phyloP scores from a whole-genome alignment of 1,140 invertebrate genomes.

The Metopolophium dirhodum region DNA sequence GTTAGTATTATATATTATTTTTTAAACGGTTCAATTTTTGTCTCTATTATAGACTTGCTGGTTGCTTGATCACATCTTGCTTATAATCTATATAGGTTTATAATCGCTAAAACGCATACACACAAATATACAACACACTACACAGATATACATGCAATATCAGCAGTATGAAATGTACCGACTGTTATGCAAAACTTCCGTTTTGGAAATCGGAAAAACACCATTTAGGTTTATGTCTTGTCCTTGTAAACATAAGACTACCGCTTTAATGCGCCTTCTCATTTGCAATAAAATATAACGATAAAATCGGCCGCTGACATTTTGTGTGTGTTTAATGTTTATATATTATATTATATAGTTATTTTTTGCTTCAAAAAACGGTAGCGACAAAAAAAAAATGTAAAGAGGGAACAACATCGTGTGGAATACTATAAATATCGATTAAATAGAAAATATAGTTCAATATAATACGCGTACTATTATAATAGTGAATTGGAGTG shows the following conservation, averaged over 20 bases:
- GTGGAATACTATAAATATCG: background rate
- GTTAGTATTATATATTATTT: too few relatives aligned
- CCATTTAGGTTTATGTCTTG: constrained; percentile 36
- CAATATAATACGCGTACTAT: background rate
- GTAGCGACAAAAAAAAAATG: background rate
- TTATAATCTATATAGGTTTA: background rate
- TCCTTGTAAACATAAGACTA: constrained; percentile 2
- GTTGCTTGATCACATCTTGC: background rate
- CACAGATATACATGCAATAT: background rate
- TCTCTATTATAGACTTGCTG: background rate
- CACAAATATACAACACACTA: background rate
- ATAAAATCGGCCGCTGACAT: constrained; percentile 50
- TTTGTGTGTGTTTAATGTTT: background rate
- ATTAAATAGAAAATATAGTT: constrained; percentile 22
- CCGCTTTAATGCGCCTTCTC: constrained; percentile 48
- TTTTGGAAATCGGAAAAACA: constrained; percentile 25
- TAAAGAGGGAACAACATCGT: background rate
- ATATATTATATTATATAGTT: background rate
- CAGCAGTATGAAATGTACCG: background rate
- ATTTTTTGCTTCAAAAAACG: background rate
- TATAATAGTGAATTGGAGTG: background rate
- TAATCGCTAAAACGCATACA: background rate
- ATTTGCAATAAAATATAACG: constrained; percentile 55
- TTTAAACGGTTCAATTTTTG: too few relatives aligned
- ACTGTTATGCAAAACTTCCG: constrained; percentile 33